Percentiles rank a stretch among this genome's conserved stretches.
Conservation (phyloP, 2,888 invertebrate genomes). For the Achlya flavicornis region DNA sequence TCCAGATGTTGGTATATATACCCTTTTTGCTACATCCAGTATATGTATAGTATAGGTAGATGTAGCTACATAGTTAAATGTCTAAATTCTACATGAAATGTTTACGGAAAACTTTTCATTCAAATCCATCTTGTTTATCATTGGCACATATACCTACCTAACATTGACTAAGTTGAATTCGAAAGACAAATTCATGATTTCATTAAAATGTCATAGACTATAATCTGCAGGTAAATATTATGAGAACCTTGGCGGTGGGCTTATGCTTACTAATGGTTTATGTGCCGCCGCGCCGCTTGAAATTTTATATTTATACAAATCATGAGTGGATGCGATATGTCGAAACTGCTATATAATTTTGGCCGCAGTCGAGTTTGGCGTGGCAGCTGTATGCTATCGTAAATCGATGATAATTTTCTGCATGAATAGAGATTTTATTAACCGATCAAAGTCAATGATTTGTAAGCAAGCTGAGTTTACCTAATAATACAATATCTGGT, state of each 20-base stretch:
- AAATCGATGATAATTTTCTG: conserved; percentile 2
- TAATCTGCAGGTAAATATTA: conserved; percentile 4
- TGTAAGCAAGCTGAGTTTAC: background rate
- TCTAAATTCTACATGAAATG: background rate
- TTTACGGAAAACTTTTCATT: background rate
- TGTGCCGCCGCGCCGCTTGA: background rate
- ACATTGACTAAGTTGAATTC: background rate
- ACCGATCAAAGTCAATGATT: background rate
- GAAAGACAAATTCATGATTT: background rate
- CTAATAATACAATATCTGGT: background rate
- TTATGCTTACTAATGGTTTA: background rate
- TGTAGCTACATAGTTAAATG: too few relatives aligned
- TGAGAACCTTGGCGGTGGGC: background rate
- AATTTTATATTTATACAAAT: conserved; percentile 13
- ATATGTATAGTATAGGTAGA: too few relatives aligned
- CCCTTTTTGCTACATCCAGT: too few relatives aligned
- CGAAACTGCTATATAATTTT: conserved; percentile 32
- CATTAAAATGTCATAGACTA: conserved; percentile 6
- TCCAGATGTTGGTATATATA: too few relatives aligned
- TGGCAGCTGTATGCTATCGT: conserved; percentile 6
- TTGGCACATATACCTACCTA: too few relatives aligned
- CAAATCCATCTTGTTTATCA: background rate
- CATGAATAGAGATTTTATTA: background rate
- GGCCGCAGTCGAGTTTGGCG: conserved; percentile 33
- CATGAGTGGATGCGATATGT: conserved; percentile 23